phyloP scores from a whole-genome alignment of 2,888 invertebrate genomes.

The Polia nebulosa region DNA sequence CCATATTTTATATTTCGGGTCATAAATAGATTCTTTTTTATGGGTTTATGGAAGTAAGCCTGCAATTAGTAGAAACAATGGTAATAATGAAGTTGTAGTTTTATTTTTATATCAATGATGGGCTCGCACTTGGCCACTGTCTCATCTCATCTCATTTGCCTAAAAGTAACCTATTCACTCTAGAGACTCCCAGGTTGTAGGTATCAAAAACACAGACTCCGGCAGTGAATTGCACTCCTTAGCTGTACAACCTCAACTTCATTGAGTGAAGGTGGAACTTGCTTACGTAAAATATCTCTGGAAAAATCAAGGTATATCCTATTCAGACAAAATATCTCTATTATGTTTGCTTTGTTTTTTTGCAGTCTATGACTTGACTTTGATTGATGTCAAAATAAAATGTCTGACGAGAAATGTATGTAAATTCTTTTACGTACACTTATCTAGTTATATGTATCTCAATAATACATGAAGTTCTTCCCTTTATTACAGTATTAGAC shows the following conservation, averaged over 20 bases:
- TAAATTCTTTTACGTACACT: slow-evolving; percentile 49
- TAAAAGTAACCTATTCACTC: too few relatives aligned
- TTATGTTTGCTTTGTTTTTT: neutral
- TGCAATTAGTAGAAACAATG: too few relatives aligned
- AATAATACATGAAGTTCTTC: slow-evolving; percentile 52
- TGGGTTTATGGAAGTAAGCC: too few relatives aligned
- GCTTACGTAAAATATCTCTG: neutral
- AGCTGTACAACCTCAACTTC: neutral
- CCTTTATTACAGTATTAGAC: slow-evolving; percentile 74
- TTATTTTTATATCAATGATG: too few relatives aligned
- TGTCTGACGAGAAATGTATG: slow-evolving; percentile 63
- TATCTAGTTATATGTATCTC: slow-evolving; percentile 62
- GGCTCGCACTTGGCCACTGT: too few relatives aligned
- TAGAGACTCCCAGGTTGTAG: too few relatives aligned
- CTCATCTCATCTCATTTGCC: too few relatives aligned
- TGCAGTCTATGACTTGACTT: slow-evolving; percentile 14
- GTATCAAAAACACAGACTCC: too few relatives aligned
- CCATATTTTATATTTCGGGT: too few relatives aligned
- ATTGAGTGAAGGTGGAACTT: neutral
- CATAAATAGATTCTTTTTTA: too few relatives aligned
- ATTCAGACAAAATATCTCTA: neutral
- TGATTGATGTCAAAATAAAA: slow-evolving; percentile 60
- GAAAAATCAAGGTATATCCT: neutral
- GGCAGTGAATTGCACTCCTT: too few relatives aligned
- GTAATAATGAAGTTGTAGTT: too few relatives aligned